Conservation (phyloP, 2,797 vertebrate species). For the Protonibea diacanthus region DNA sequence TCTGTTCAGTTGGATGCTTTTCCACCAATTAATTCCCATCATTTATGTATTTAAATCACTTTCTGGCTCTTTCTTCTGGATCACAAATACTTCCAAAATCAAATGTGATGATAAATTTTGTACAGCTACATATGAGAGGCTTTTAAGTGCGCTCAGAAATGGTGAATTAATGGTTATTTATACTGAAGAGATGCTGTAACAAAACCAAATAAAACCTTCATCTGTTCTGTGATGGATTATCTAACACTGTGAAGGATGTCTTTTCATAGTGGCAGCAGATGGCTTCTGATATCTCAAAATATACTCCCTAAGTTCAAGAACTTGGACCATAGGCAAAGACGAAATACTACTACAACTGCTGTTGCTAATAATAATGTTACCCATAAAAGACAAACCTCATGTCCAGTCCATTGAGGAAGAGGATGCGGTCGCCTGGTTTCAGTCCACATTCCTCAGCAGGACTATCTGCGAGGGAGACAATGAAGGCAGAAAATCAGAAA, state of each 20-base stretch:
- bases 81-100: too few relatives aligned
- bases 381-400: constrained; percentile 90
- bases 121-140: too few relatives aligned
- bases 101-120: too few relatives aligned
- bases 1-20: background rate
- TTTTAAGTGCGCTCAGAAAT: background rate
- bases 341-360: constrained; percentile 31
- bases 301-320: constrained; percentile 24
- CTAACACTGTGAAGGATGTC: constrained; percentile 25
- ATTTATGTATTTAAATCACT: background rate
- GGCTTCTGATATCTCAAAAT: constrained; percentile 37
- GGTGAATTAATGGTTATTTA: background rate
- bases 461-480: constrained; percentile 86
- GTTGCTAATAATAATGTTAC: constrained; percentile 3
- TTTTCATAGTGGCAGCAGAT: constrained; percentile 51
- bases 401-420: constrained; percentile 98
- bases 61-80: background rate
- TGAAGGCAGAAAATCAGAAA: constrained; percentile 44
- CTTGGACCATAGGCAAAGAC: constrained; percentile 4
- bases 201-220: constrained; percentile 30
- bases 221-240: constrained; percentile 32
- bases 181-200: background rate
- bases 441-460: constrained; percentile 96
- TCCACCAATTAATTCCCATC: background rate
- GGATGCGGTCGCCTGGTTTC: constrained; percentile 93